A percentile compares a stretch with the other conserved stretches of the same genome.
phyloP scores from a whole-genome alignment of 2,888 invertebrate species.

The Lymantria dispar region DNA sequence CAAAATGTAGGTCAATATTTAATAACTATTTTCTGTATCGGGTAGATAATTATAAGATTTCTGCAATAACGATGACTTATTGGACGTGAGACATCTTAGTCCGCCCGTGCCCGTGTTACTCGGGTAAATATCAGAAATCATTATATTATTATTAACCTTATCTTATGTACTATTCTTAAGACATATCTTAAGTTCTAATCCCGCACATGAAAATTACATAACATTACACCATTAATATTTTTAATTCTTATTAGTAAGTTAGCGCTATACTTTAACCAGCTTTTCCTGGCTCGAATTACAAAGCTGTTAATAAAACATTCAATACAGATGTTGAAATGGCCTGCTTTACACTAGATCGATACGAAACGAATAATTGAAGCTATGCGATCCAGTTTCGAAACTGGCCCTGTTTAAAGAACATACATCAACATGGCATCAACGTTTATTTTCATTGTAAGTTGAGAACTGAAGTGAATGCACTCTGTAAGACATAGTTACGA shows the following conservation, averaged over 20 bases:
- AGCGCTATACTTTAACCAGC: slow-evolving; percentile 1
- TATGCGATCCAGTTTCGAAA: slow-evolving; percentile 40
- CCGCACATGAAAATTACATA: no score
- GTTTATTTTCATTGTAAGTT: slow-evolving; percentile 30
- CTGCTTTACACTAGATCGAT: slow-evolving; percentile 22
- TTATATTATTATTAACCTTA: no score
- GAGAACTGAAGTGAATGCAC: slow-evolving; percentile 13
- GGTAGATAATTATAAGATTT: no score
- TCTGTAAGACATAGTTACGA: neutral
- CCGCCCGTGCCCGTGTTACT: no score
- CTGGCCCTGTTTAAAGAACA: slow-evolving; percentile 33
- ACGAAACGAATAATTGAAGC: slow-evolving; percentile 45
- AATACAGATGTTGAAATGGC: slow-evolving; percentile 26
- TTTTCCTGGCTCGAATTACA: slow-evolving; percentile 17
- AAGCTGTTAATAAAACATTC: slow-evolving; percentile 38
- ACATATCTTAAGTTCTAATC: no score
- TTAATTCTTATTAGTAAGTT: neutral
- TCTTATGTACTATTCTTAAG: no score
- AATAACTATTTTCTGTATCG: no score
- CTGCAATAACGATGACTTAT: no score
- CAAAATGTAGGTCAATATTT: no score
- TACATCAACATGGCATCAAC: slow-evolving; percentile 21
- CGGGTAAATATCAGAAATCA: no score
- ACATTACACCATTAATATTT: no score
- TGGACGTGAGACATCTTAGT: no score